Evolutionary conservation across 1,140 invertebrate species (phyloP).

Genomic region (Cherax destructor): DNA sequence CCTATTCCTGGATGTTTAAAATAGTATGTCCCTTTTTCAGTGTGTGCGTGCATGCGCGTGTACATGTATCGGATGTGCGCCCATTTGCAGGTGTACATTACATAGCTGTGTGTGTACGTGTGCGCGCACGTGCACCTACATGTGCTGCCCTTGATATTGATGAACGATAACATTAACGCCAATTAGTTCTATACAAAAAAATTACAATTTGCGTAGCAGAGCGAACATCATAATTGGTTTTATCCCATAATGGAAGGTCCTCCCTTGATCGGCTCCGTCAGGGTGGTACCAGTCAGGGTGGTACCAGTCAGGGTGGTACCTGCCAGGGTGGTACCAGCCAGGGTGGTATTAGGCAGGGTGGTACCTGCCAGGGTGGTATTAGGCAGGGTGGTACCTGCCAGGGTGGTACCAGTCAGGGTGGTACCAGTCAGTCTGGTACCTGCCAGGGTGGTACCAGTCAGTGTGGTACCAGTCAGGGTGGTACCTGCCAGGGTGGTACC

Average conservation of each 20-base stretch:
- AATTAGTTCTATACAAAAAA: slow-evolving; percentile 38
- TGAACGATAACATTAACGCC: slow-evolving; percentile 42
- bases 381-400: no score
- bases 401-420: no score
- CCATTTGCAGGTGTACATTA: not conserved
- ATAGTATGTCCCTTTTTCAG: not conserved
- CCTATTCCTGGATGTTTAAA: no score
- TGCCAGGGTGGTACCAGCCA: no score
- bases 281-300: not conserved
- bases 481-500: no score
- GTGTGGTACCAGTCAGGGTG: no score
- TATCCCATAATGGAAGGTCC: slow-evolving; percentile 19
- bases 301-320: no score
- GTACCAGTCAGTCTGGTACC: no score
- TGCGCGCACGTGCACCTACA: not conserved
- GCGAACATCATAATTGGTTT: slow-evolving; percentile 47
- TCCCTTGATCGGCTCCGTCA: not conserved
- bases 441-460: no score
- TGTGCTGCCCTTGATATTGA: slow-evolving; percentile 10
- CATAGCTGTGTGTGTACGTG: not conserved
- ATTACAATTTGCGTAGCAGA: slow-evolving; percentile 43
- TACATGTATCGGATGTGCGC: not conserved
- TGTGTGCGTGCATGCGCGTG: not conserved
- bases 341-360: not conserved
- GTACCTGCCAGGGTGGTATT: no score